Conservation (phyloP, 2,888 invertebrate species). For the Perizoma flavofasciatum region DNA sequence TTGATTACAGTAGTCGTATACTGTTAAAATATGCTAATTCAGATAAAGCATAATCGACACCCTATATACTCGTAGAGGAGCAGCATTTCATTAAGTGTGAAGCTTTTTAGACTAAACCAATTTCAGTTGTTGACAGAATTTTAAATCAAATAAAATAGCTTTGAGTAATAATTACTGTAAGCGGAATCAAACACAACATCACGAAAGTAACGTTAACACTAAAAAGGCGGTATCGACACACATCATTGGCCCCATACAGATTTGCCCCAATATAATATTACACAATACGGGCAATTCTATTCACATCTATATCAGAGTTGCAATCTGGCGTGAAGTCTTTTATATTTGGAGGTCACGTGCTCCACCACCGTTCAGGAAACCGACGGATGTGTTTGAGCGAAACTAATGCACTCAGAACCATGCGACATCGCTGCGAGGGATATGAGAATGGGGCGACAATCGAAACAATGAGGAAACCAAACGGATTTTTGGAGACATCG, state of each 20-base stretch:
- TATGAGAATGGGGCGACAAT: constrained; percentile 45
- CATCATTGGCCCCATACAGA: constrained; percentile 42
- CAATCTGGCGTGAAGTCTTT: constrained; percentile 81
- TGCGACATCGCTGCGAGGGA: constrained; percentile 60
- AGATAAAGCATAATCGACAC: constrained; percentile 49
- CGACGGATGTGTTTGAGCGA: constrained; percentile 75
- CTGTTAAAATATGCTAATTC: constrained; percentile 57
- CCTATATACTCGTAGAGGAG: constrained; percentile 10
- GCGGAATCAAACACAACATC: constrained; percentile 13
- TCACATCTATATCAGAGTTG: constrained; percentile 71
- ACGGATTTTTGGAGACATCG: constrained; percentile 59
- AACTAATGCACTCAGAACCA: constrained; percentile 81
- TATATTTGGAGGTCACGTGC: constrained; percentile 78
- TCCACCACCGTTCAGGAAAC: constrained; percentile 77
- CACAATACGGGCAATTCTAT: constrained; percentile 79
- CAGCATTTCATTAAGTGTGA: constrained; percentile 18
- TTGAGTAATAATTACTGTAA: constrained; percentile 17
- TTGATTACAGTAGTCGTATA: constrained; percentile 63
- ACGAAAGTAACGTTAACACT: constrained; percentile 34
- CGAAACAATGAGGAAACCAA: constrained; percentile 52
- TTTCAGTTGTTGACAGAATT: constrained; percentile 10
- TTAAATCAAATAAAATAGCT: constrained; percentile 10
- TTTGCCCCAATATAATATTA: constrained; percentile 64
- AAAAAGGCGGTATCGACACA: constrained; percentile 43
- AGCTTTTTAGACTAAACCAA: constrained; percentile 16